Percentiles rank a stretch among this genome's conserved stretches.
Evolutionary conservation across 2,113 vertebrate species (phyloP).

Genomic region (Trematocara nigrifrons): DNA sequence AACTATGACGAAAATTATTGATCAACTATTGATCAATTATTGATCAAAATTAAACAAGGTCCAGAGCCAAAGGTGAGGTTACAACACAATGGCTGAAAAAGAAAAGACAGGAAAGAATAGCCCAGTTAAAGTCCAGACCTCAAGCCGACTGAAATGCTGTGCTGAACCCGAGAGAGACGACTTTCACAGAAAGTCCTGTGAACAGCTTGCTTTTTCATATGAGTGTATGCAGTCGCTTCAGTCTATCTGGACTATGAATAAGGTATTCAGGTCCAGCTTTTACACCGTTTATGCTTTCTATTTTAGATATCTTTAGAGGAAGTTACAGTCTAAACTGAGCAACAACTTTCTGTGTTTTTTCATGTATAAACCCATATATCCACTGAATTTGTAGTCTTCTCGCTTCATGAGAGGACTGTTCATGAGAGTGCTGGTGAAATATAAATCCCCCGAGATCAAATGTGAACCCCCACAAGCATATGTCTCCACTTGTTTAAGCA

Average conservation of each 20-base stretch:
- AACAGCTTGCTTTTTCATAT: not conserved
- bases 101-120: not conserved
- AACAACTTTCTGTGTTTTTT: not conserved
- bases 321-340: not conserved
- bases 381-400: not conserved
- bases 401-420: not conserved
- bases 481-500: not conserved
- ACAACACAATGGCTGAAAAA: not conserved
- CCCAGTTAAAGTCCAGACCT: not conserved
- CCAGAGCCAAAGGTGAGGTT: not conserved
- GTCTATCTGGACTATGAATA: not conserved
- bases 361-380: not conserved
- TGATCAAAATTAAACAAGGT: not conserved
- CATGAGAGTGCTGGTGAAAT: not conserved
- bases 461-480: not conserved
- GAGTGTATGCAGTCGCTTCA: not conserved
- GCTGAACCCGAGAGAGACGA: not conserved
- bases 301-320: not conserved
- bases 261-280: not conserved
- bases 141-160: not conserved
- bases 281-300: not conserved
- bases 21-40: too few species aligned
- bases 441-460: conserved; percentile 1
- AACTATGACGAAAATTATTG: not conserved
- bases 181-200: not conserved